Conservation (phyloP, 2,113 vertebrate genomes). For the Benitochromis conjunctus region DNA sequence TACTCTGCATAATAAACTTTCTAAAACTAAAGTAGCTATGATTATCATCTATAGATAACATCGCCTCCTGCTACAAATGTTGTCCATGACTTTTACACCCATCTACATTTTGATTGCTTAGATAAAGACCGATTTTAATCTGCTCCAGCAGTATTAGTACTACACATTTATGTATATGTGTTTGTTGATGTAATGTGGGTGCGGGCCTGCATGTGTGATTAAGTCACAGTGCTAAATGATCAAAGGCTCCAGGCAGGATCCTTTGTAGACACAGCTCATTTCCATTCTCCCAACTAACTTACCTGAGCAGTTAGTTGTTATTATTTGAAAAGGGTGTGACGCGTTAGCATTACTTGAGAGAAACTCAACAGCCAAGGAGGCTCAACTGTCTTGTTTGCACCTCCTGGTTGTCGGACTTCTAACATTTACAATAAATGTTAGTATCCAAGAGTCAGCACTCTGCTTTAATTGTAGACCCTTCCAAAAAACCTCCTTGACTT, state of each 20-base stretch:
- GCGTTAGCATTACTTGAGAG: neutral
- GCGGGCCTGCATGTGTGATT: constrained; percentile 14
- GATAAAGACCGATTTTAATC: neutral
- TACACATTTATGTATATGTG: neutral
- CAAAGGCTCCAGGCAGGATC: neutral
- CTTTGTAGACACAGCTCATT: constrained; percentile 10
- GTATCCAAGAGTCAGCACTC: neutral
- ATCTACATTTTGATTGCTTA: neutral
- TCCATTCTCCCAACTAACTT: constrained; percentile 9
- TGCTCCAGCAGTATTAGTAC: neutral
- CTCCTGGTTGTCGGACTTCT: neutral
- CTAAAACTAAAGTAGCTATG: neutral
- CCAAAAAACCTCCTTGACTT: neutral
- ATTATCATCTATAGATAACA: neutral
- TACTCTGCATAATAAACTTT: neutral
- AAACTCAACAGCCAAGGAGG: neutral
- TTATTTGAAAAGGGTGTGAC: neutral
- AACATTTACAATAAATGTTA: neutral
- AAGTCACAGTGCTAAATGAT: neutral
- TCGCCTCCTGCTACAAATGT: neutral
- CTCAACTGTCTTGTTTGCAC: neutral
- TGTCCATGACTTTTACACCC: neutral
- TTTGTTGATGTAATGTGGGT: neutral
- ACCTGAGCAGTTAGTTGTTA: constrained; percentile 13
- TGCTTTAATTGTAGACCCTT: neutral